Base-by-base conservation (phyloP, 2,888 invertebrate genomes). In the Tipula lateralis region DNA sequence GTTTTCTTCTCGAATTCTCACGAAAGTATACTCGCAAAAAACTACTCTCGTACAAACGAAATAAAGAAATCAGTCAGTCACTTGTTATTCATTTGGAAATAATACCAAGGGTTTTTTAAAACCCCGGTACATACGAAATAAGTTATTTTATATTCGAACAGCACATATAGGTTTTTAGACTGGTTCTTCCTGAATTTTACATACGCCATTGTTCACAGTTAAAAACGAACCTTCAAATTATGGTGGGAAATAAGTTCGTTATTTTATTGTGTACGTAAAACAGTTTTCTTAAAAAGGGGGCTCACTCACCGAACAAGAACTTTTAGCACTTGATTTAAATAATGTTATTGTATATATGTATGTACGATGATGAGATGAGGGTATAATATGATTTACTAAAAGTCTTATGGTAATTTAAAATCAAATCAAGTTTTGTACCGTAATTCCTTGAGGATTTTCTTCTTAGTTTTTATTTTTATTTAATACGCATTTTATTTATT, bases 231-330 rank as follows among this genome's bases (percentile, higher is more conserved):
- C 66, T 66, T 66, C 66, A 24, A 66, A 66, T 66, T 66, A 66
- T 66, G 66, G 66, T 66, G 66, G 66, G 66, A 66, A 66, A 66
- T 66, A 66, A 66, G 66, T 66, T 66, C 66, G 66, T 66, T 66
- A 66, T 66, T 66, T 66, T 66, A 66, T 66, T 66, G 24, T 66
- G 44, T 44, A 44, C 16, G 16, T 6, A 44, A 16, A 44, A 24
- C 66, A 66, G 24, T 66, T 66, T 66, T 66, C 19, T 66, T 44
- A 66, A 66, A 39, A 66, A 66, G 66, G 66, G 66, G 66, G 66
- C 66, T 66, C 66, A 66, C 9, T 24, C 66, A 24, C 24, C 19
- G 66, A 66, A 66, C 66, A 66, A 66, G 24, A 66, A 66, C 24
- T 66, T 66, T 66, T 66, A 9, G 66, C 66, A 66, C 66, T 66